Evolutionary conservation across 2,797 vertebrate genomes (phyloP), one percentile per base, ranked within the genome.

Genomic region (Kryptopterus vitreolus): DNA sequence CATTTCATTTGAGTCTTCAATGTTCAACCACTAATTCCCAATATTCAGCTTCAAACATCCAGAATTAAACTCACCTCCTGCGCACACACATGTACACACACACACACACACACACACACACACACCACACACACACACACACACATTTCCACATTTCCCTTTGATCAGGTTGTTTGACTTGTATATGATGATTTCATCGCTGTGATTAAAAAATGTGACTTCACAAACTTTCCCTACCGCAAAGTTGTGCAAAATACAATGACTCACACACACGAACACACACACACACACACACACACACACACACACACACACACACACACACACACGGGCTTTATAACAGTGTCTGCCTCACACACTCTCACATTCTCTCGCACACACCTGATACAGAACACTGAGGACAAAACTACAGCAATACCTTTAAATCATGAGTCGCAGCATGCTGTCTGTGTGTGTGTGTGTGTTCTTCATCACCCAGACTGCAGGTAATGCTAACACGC

Each of bases 371-470:
- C 38, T 52, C 26, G 12, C 16, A 70, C 46, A 31, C 0, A 43
- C 9, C 24, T 29, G 15, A 20, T 20, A 31, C 26, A 70, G 38
- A 68, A 46, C 35, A 3, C 22, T 5, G 38, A 26, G 24, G 68
- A 70, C 26, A 69, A 29, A n/a, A 13, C 15, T 65, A 65, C 15
- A 53, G 20, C 52, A 53, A 20, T n/a, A 52, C 13, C 4, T 29
- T 70, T 70, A 50, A 29, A 52, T 2, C 6, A 83, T 86, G 85
- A 81, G 78, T 59, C 76, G 31, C 82, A 86, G 53, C 29, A 50
- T 81, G n/a, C 6, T 78, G n/a, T 48, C 29, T 73, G n/a, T 82
- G 9, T 38, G 73, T 55, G 26, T 80, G 20, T 48, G 80, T n/a
- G 57, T 88, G 43, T 57, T 63, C 50, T 53, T 78, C 35, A 26